These are phyloP conservation scores for Dascyllus trimaculatus DNA, from an alignment of 2,113 vertebrate species.

Conservation along the genomic window DNA sequence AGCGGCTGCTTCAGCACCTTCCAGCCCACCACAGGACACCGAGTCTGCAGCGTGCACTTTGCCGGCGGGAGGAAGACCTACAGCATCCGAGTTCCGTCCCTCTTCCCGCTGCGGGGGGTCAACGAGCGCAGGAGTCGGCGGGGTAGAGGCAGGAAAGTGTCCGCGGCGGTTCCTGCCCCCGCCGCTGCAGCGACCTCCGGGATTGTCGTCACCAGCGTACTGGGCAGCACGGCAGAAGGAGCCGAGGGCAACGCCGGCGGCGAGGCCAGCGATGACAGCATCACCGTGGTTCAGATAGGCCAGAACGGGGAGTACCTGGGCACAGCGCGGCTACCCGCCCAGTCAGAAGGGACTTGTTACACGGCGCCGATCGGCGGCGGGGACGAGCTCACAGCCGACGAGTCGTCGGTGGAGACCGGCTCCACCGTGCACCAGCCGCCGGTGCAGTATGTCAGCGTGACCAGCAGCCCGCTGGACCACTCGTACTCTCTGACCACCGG, in stretches of 20 bases:
- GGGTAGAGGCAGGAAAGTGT: slow-evolving; percentile 78
- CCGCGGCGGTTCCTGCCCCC: slow-evolving; percentile 56
- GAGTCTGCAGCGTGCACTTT: slow-evolving; percentile 97
- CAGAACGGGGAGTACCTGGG: slow-evolving; percentile 88
- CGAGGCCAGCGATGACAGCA: slow-evolving; percentile 76
- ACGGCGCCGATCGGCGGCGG: slow-evolving; percentile 40
- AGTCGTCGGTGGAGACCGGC: slow-evolving; percentile 65
- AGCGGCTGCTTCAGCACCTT: slow-evolving; percentile 98
- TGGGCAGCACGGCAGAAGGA: slow-evolving; percentile 72
- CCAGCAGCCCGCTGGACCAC: slow-evolving; percentile 89
- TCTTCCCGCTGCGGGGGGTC: slow-evolving; percentile 93
- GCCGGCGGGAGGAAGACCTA: slow-evolving; percentile 97
- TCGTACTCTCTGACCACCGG: slow-evolving; percentile 96
- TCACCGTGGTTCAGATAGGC: slow-evolving; percentile 85
- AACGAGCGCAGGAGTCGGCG: slow-evolving; percentile 92
- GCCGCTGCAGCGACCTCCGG: slow-evolving; percentile 69
- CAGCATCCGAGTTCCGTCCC: slow-evolving; percentile 93
- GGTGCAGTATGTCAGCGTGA: slow-evolving; percentile 78
- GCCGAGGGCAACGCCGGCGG: slow-evolving; percentile 74
- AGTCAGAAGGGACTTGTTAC: slow-evolving; percentile 72
- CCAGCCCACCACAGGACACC: slow-evolving; percentile 95
- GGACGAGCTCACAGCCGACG: slow-evolving; percentile 67
- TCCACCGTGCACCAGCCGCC: slow-evolving; percentile 74
- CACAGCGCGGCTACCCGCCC: slow-evolving; percentile 88
- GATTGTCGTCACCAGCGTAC: slow-evolving; percentile 73